Conservation (phyloP, 2,888 invertebrate species). For the Tanypteryx hageni region DNA sequence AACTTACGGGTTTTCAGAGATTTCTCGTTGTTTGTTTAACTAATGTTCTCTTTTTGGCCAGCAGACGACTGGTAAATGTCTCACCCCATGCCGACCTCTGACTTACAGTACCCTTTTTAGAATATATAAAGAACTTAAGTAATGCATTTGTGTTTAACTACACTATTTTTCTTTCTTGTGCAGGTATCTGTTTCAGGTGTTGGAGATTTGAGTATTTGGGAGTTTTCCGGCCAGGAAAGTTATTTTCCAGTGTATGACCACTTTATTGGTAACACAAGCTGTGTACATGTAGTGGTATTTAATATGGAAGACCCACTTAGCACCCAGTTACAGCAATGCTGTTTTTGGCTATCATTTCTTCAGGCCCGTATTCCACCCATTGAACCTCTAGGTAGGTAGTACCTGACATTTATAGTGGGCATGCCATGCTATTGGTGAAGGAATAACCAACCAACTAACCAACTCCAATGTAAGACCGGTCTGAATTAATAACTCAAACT, state of each 20-base stretch:
- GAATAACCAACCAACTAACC: constrained; percentile 52
- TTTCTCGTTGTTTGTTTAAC: too few species aligned
- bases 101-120: too few species aligned
- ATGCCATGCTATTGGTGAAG: constrained; percentile 60
- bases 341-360: constrained; percentile 87
- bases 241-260: constrained; percentile 85
- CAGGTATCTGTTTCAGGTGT: constrained; percentile 77
- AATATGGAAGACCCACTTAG: constrained; percentile 82
- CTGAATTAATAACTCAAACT: constrained; percentile 39
- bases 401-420: constrained; percentile 46
- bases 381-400: constrained; percentile 78
- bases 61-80: too few species aligned
- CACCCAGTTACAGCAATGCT: constrained; percentile 82
- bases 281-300: constrained; percentile 81
- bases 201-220: constrained; percentile 84
- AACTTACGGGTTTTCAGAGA: too few species aligned
- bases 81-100: too few species aligned
- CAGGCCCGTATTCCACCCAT: constrained; percentile 81
- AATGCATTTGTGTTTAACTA: too few species aligned
- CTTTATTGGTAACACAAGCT: constrained; percentile 80
- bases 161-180: constrained; percentile 69
- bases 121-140: too few species aligned
- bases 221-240: constrained; percentile 86
- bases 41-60: too few species aligned
- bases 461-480: constrained; percentile 58